Percentiles rank a stretch among this genome's conserved stretches.
Evolutionary conservation across 1,140 invertebrate species (phyloP).

Genomic region (Polypedilum pembai): DNA sequence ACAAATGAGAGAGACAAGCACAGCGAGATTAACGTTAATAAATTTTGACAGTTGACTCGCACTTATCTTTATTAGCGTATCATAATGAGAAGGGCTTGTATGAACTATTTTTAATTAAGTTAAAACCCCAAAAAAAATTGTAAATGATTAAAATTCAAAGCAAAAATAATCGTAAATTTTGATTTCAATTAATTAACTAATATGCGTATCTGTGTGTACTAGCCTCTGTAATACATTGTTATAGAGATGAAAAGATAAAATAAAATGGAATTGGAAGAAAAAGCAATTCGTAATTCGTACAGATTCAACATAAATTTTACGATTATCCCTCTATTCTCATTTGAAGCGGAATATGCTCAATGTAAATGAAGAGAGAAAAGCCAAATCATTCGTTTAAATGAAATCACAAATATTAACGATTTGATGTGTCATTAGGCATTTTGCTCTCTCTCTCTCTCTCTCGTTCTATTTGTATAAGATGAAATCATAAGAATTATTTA

Average conservation of each 20-base stretch:
- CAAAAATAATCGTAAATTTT: background rate
- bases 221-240: background rate
- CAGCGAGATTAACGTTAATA: background rate
- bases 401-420: slow-evolving; percentile 19
- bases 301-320: slow-evolving; percentile 25
- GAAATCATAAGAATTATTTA: slow-evolving; percentile 27
- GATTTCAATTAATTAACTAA: slow-evolving; percentile 26
- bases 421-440: slow-evolving; percentile 28
- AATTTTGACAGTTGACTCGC: background rate
- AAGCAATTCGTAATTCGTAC: slow-evolving; percentile 12
- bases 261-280: background rate
- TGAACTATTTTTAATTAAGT: too few relatives aligned
- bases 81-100: too few relatives aligned
- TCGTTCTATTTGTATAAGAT: slow-evolving; percentile 21
- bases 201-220: background rate
- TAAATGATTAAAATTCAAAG: slow-evolving; percentile 25
- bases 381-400: slow-evolving; percentile 26
- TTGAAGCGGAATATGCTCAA: slow-evolving; percentile 1
- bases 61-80: too few relatives aligned
- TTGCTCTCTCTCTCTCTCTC: background rate
- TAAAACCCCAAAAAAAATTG: background rate
- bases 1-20: background rate
- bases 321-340: background rate
- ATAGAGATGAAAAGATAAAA: background rate
- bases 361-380: slow-evolving; percentile 23